Evolutionary conservation across 2,797 vertebrate genomes (phyloP).

Genomic region (Amniataba percoides): DNA sequence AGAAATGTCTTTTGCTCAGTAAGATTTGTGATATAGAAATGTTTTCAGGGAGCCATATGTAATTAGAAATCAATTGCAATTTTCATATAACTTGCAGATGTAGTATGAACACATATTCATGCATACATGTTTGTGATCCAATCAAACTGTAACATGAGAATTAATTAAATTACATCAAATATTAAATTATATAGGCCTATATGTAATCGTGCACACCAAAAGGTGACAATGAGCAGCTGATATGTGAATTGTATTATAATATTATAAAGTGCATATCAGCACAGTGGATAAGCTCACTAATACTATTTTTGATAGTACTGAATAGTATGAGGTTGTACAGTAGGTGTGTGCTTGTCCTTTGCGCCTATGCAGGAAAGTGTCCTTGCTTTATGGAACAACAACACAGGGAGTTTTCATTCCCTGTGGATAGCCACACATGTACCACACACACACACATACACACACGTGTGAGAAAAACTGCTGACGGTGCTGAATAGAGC

Average conservation of each 20-base stretch:
- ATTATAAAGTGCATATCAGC: conserved; percentile 15
- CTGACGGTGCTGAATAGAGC: conserved; percentile 78
- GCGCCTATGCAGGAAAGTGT: conserved; percentile 66
- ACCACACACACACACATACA: conserved; percentile 37
- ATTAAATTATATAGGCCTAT: conserved; percentile 14
- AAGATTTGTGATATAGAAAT: not conserved
- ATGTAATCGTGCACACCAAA: conserved; percentile 24
- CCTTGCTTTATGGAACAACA: conserved; percentile 80
- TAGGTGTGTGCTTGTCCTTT: conserved; percentile 74
- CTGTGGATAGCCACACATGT: conserved; percentile 71
- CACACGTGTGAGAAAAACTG: conserved; percentile 62
- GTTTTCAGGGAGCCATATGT: not conserved
- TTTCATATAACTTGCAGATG: not conserved
- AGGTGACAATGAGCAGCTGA: conserved; percentile 20
- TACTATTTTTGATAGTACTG: conserved; percentile 8
- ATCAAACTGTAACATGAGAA: conserved; percentile 31
- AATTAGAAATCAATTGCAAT: not conserved
- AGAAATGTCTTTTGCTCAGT: not conserved
- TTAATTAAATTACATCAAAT: conserved; percentile 24
- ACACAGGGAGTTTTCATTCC: conserved; percentile 76
- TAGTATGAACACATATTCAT: conserved; percentile 21
- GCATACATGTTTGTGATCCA: not conserved
- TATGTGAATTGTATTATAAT: conserved; percentile 17
- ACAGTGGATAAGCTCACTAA: not conserved
- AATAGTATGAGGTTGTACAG: conserved; percentile 22